Conservation (phyloP, 2,113 vertebrate genomes). For the Syngnathus scovelli region DNA sequence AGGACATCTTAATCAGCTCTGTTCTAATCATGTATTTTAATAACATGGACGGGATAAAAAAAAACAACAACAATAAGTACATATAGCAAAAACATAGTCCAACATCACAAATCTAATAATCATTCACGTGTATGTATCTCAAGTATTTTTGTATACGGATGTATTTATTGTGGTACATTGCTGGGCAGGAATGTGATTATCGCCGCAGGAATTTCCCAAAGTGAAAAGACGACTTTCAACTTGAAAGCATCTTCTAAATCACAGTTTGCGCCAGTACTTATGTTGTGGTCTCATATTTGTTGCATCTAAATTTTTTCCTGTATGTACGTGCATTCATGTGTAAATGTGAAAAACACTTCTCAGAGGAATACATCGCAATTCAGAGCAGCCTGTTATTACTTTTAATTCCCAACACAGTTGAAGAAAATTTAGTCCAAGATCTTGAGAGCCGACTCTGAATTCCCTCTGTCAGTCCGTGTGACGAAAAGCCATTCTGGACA, state of each 20-base stretch:
- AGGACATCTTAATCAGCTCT: background rate
- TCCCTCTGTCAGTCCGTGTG: background rate
- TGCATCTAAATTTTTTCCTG: conserved; percentile 31
- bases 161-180: too few species aligned
- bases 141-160: too few species aligned
- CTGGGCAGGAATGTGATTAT: too few species aligned
- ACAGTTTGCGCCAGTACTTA: conserved; percentile 13
- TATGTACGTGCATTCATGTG: background rate
- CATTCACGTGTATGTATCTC: too few species aligned
- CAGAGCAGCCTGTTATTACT: too few species aligned
- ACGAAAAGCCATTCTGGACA: conserved; percentile 50
- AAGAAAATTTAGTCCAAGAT: too few species aligned
- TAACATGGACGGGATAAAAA: background rate
- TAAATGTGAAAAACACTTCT: conserved; percentile 41
- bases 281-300: conserved; percentile 33
- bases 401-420: too few species aligned
- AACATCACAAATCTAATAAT: background rate
- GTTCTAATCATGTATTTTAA: background rate
- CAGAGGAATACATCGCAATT: conserved; percentile 20
- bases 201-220: background rate
- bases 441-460: too few species aligned
- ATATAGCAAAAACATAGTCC: background rate
- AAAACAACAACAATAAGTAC: background rate
- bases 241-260: conserved; percentile 11
- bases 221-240: conserved; percentile 1